Evolutionary conservation across 2,797 vertebrate species (phyloP), one percentile per base, ranked within the genome.

Genomic region (Cyprinodon diabolis): DNA sequence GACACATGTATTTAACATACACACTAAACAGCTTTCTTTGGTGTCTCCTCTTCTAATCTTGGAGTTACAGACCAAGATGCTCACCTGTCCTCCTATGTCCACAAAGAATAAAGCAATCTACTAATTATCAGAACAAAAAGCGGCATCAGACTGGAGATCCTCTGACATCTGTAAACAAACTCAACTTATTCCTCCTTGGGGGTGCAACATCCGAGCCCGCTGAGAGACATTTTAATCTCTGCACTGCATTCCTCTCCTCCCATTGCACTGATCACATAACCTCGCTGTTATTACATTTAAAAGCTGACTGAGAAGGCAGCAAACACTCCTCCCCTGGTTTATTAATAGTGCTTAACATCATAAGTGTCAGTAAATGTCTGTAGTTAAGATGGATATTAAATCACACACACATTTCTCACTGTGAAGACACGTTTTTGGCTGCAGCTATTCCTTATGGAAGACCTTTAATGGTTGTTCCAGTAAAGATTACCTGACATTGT

Each of bases 401-500:
- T 68, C 21, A 17, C 47, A 17, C 49, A 15, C 55, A 70, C n/a
- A 65, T 69, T 54, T 74, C 23, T 43, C 35, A 17, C 55, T 30
- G 69, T 68, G 55, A 40, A 47, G 56, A 68, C 58, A 48, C 45
- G 23, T 75, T 72, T 66, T 43, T 25, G 69, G 45, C 76, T 37
- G 52, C 15, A 17, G 66, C 47, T n/a, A 54, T 76, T 68, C 52
- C 23, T 49, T 76, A 9, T 60, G 19, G 77, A 71, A 57, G 63
- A 17, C 63, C 45, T 57, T 0, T 45, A 57, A 75, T 14, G 21
- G n/a, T 4, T 19, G 52, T 56, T 45, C 70, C 21, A 48, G 25
- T 69, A 68, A 68, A 52, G 35, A 40, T 66, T 92, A 99, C 98
- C 97, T 98, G 95, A 87, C 94, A 96, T 86, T 96, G 96, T 83